These are phyloP conservation scores for Drosophila sulfurigaster DNA, from an alignment of 1,140 invertebrate genomes.

Conservation along the genomic window DNA sequence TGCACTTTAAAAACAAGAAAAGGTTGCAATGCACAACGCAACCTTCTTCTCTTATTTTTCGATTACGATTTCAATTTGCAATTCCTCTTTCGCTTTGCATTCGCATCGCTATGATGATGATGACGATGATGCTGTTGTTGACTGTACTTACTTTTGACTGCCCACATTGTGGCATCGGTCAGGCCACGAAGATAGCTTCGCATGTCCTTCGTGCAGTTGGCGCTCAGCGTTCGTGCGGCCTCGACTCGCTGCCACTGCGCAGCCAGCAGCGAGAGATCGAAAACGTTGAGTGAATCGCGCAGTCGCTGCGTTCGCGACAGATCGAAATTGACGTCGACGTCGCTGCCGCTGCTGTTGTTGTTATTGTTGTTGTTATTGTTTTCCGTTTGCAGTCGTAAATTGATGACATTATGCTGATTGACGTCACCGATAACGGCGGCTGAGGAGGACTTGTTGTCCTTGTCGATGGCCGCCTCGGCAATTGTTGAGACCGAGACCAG, in stretches of 20 bases:
- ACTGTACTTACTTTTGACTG: slow-evolving; percentile 89
- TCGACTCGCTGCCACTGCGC: slow-evolving; percentile 84
- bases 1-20: background rate
- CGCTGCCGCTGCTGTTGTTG: slow-evolving; percentile 5
- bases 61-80: no score
- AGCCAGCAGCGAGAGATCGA: slow-evolving; percentile 86
- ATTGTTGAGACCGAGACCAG: slow-evolving; percentile 38
- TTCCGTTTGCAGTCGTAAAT: slow-evolving; percentile 60
- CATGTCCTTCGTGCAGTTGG: slow-evolving; percentile 87
- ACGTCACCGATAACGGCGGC: slow-evolving; percentile 14
- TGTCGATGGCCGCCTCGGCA: slow-evolving; percentile 60
- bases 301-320: slow-evolving; percentile 81
- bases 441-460: slow-evolving; percentile 56
- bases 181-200: slow-evolving; percentile 88
- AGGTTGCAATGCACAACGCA: no score
- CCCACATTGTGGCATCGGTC: slow-evolving; percentile 88
- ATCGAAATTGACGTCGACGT: slow-evolving; percentile 39
- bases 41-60: no score
- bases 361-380: background rate
- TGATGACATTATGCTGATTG: slow-evolving; percentile 72
- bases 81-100: no score
- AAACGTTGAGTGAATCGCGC: slow-evolving; percentile 86
- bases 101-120: background rate
- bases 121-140: background rate
- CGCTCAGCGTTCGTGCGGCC: slow-evolving; percentile 67